phyloP scores from a whole-genome alignment of 2,888 invertebrate species.

The Muscina levida region DNA sequence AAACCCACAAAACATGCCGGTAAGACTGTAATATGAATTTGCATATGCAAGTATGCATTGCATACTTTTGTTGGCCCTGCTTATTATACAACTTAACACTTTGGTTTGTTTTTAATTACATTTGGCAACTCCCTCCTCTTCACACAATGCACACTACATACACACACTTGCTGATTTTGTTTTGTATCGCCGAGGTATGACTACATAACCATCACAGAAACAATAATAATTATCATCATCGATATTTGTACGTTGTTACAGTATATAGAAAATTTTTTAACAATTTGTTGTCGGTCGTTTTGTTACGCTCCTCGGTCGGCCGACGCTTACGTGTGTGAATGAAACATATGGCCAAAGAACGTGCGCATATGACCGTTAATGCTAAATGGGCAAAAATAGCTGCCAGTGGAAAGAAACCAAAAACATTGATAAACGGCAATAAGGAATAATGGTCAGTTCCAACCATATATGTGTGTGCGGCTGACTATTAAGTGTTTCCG shows the following conservation, averaged over 20 bases:
- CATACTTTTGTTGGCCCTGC: too few species aligned
- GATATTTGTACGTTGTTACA: not conserved
- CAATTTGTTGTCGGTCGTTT: conserved; percentile 5
- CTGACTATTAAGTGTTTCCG: conserved; percentile 14
- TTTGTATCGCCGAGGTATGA: not conserved
- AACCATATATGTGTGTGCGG: conserved; percentile 14
- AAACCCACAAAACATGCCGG: too few species aligned
- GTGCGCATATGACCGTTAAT: conserved; percentile 43
- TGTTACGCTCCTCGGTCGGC: not conserved
- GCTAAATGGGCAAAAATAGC: conserved; percentile 13
- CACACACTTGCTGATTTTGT: not conserved
- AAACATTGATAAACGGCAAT: not conserved
- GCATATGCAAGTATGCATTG: too few species aligned
- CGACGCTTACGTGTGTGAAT: conserved; percentile 9
- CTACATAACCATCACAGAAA: not conserved
- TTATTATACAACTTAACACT: too few species aligned
- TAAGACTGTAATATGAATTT: too few species aligned
- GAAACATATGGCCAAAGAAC: conserved; percentile 45
- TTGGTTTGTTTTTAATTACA: too few species aligned
- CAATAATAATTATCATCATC: too few species aligned
- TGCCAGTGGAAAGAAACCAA: not conserved
- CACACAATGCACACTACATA: too few species aligned
- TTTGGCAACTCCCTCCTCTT: too few species aligned
- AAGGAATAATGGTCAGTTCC: not conserved
- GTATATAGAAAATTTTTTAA: not conserved